Evolutionary conservation across 1,140 invertebrate species (phyloP), one percentile per base, ranked within the genome.

Genomic region (Anadara kagoshimensis): DNA sequence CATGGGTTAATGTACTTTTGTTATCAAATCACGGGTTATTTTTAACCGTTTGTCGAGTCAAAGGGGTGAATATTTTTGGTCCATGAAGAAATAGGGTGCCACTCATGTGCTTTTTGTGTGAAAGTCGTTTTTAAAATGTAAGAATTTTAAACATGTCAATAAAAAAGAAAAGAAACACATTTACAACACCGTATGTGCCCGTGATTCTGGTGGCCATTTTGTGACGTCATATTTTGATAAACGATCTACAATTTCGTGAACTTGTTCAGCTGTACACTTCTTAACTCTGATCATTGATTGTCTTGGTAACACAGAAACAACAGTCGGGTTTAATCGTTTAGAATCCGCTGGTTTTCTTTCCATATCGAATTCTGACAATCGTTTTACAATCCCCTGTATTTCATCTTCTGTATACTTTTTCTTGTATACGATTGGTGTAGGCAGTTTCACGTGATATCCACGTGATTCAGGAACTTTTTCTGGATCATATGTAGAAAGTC

Each of bases 401-500:
- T 80, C 68, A 24, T 69, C 54, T 14, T 70, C 71, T 1, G 65
- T 75, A 49, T 73, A 78, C 36, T 78, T 75, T 36, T 78, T 80
- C 56, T 78, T 71, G 26, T 80, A 75, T 12, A 71, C 51, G 22
- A 75, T 71, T 8, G 68, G 58, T 10, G 65, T 24, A 41, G 69
- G 70, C 36, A 71, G 45, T 53, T 75, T 64, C 24, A 75, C 53
- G 41, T 65, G 54, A 57, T 76, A 69, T n/a, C 77, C 77, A 43
- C 67, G 58, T 20, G 77, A 79, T 72, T 79, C 73, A 12, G 77
- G 77, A 36, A 80, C 61, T 49, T 80, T 80, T 49, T 54, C 73
- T 41, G 78, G 78, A 44, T 78, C 76, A 44, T 78, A 80, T 24
- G 73, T 78, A 0, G 76, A 78, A 14, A 80, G 44, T 47, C 78